Percentiles rank a stretch among this genome's conserved stretches.
Conservation (phyloP, 2,888 invertebrate species). For the Parnassius glacialis region DNA sequence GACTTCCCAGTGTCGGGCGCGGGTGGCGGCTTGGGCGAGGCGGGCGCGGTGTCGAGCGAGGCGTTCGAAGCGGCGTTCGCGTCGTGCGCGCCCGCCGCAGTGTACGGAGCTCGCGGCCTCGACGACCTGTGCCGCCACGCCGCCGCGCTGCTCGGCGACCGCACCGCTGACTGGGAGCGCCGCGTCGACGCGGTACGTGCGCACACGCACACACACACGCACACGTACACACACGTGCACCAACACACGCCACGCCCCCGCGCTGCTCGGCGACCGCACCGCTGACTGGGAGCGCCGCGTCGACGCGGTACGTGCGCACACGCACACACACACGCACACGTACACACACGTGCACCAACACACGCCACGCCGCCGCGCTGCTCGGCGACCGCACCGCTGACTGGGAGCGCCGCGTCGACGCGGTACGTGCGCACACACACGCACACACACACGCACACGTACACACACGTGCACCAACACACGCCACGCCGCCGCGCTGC, state of each 20-base stretch:
- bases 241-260: slow-evolving; percentile 82
- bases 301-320: slow-evolving; percentile 86
- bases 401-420: slow-evolving; percentile 97
- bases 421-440: slow-evolving; percentile 78
- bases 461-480: too few relatives aligned
- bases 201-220: not conserved
- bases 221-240: too few relatives aligned
- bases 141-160: slow-evolving; percentile 88
- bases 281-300: slow-evolving; percentile 97
- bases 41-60: slow-evolving; percentile 95
- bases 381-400: slow-evolving; percentile 91
- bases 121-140: slow-evolving; percentile 90
- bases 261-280: slow-evolving; percentile 88
- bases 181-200: slow-evolving; percentile 91
- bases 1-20: slow-evolving; percentile 43
- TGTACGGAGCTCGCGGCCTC: slow-evolving; percentile 92
- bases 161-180: slow-evolving; percentile 95
- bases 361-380: slow-evolving; percentile 84
- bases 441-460: too few relatives aligned
- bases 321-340: too few relatives aligned
- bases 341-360: too few relatives aligned
- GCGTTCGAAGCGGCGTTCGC: slow-evolving; percentile 93
- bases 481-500: slow-evolving; percentile 85
- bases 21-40: slow-evolving; percentile 67
- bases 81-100: slow-evolving; percentile 88